A percentile compares a stretch with the other conserved stretches of the same genome.
These are phyloP conservation scores for Stenodema calcarata DNA, from an alignment of 2,888 invertebrate genomes.

Conservation along the genomic window DNA sequence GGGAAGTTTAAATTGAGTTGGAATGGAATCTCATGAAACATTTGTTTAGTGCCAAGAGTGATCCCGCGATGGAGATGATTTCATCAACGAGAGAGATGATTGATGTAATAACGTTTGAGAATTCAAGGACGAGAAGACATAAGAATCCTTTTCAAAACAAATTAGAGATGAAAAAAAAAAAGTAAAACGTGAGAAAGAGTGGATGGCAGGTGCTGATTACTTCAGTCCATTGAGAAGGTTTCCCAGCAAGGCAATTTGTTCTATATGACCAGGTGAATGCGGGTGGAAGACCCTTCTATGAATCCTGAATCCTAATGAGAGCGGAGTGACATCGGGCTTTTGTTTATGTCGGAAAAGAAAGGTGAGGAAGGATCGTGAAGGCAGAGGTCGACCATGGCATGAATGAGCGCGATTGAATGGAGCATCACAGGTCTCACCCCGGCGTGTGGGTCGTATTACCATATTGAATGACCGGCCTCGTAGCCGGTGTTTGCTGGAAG, in stretches of 20 bases:
- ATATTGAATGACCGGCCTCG: slow-evolving; percentile 42
- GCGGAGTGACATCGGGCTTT: slow-evolving; percentile 14
- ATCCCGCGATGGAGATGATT: no score
- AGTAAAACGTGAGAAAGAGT: not conserved
- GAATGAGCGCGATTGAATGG: slow-evolving; percentile 48
- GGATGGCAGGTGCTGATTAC: slow-evolving; percentile 10
- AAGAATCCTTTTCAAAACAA: no score
- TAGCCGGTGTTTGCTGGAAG: slow-evolving; percentile 28
- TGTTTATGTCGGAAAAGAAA: slow-evolving; percentile 34
- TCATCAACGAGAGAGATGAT: no score
- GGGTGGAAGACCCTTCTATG: slow-evolving; percentile 35
- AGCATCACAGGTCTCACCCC: slow-evolving; percentile 3
- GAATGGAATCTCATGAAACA: no score
- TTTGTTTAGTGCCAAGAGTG: no score
- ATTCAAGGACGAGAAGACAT: no score
- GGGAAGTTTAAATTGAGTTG: no score
- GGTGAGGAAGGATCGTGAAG: slow-evolving; percentile 35
- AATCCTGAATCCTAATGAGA: slow-evolving; percentile 38
- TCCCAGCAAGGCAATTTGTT: not conserved
- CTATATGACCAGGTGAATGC: slow-evolving; percentile 13
- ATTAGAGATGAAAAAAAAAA: no score
- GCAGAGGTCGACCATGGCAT: not conserved
- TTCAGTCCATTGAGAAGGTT: not conserved
- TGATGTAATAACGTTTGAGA: no score
- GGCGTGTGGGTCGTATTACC: slow-evolving; percentile 45